Evolutionary conservation across 2,888 invertebrate species (phyloP), one percentile per base, ranked within the genome.

Genomic region (Hyposoter didymator): DNA sequence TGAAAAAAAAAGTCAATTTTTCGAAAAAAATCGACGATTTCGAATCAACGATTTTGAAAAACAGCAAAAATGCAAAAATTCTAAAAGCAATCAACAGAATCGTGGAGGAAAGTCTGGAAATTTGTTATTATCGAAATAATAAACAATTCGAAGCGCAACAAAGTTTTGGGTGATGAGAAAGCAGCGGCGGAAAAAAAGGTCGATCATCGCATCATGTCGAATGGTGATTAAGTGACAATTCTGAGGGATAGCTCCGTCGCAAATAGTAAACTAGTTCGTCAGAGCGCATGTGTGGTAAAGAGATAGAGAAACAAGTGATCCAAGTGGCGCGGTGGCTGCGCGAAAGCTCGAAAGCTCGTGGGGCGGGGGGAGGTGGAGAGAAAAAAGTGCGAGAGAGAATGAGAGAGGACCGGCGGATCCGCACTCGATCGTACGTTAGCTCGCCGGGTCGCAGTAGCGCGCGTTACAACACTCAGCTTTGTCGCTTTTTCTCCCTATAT

Each of bases 371-470:
- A 72, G 62, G 64, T 45, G 78, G 35, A 74, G 35, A 74, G 35
- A 39, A 67, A 49, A 52, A 76, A 59, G 47, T 39, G 66, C 49
- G 49, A 52, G 49, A 52, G 66, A 52, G 66, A 55, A 62, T 49
- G 87, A 74, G 81, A 76, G 82, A 59, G 74, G 78, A 88, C 82
- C 84, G 80, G 81, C 82, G 55, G 76, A 84, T 85, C 84, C 88
- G 87, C 88, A 86, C 84, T 86, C 82, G 79, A 88, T 80, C 87
- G 85, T 86, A 88, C 85, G 87, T 82, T 82, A 84, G 86, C 83
- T 84, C 83, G 86, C 86, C 81, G 83, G 87, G 86, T 86, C 84
- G 75, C 39, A 39, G 70, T 76, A 62, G 78, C 75, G 84, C 83
- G 84, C 82, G 81, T 83, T 84, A 82, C 82, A 79, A 67, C 81